These are phyloP conservation scores for Alloplasta piceator DNA, from an alignment of 2,888 invertebrate genomes.

Conservation along the genomic window DNA sequence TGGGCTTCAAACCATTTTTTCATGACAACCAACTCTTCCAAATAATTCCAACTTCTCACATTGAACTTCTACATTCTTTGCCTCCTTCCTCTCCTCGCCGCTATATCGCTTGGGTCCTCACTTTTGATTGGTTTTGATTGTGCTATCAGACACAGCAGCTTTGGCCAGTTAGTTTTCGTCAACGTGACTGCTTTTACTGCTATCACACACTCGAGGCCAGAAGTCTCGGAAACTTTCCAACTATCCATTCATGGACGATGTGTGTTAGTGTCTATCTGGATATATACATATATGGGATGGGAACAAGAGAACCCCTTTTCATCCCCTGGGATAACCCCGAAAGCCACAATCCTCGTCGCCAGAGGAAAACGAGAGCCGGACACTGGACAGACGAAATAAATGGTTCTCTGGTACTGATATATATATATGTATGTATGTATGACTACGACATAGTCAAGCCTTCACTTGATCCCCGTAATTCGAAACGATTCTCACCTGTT, in stretches of 20 bases:
- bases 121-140: neutral
- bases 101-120: neutral
- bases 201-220: conserved; percentile 19
- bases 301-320: conserved; percentile 46
- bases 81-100: neutral
- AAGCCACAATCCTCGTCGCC: conserved; percentile 46
- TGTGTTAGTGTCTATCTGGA: neutral
- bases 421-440: conserved; percentile 25
- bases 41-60: too few species aligned
- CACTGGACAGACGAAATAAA: conserved; percentile 54
- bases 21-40: too few species aligned
- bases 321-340: conserved; percentile 55
- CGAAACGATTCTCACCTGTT: conserved; percentile 60
- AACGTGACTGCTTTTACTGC: conserved; percentile 34
- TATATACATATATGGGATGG: conserved; percentile 1
- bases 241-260: conserved; percentile 58
- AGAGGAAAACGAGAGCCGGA: conserved; percentile 37
- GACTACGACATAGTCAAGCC: conserved; percentile 37
- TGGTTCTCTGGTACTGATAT: conserved; percentile 26
- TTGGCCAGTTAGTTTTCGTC: conserved; percentile 17
- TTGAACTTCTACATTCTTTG: conserved; percentile 27
- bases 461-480: conserved; percentile 55
- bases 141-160: conserved; percentile 11
- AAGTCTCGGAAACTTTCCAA: conserved; percentile 33
- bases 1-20: too few species aligned